Conservation (phyloP, 2,797 vertebrate species). For the Sibirionetta formosa region DNA sequence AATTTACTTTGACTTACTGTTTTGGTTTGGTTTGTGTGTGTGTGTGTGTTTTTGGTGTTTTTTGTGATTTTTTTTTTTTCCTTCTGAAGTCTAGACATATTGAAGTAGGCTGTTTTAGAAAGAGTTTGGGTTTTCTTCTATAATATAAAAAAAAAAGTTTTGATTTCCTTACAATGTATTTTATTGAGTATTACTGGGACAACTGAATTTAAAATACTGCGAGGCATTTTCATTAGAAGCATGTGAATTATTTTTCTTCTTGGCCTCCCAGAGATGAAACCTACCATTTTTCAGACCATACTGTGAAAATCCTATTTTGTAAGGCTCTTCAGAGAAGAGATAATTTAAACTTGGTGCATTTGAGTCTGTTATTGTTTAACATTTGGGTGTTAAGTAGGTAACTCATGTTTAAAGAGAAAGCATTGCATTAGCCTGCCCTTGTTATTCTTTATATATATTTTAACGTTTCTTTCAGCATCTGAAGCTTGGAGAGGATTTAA, state of each 20-base stretch:
- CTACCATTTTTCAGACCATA: slow-evolving; percentile 10
- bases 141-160: not conserved
- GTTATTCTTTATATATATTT: not conserved
- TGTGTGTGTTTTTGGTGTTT: not conserved
- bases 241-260: not conserved
- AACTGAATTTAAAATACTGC: not conserved
- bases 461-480: not conserved
- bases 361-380: not conserved
- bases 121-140: not conserved
- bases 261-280: not conserved
- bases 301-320: slow-evolving; percentile 40
- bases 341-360: not conserved
- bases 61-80: not conserved
- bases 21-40: not conserved
- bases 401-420: not conserved
- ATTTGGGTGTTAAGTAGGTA: not conserved
- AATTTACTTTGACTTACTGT: not conserved
- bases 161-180: not conserved
- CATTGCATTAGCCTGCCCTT: not conserved
- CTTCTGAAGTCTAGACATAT: not conserved
- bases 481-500: not conserved
- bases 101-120: not conserved
- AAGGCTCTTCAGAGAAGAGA: not conserved
- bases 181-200: not conserved
- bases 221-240: not conserved